phyloP scores from a whole-genome alignment of 2,113 vertebrate genomes.

The Nesoenas mayeri region DNA sequence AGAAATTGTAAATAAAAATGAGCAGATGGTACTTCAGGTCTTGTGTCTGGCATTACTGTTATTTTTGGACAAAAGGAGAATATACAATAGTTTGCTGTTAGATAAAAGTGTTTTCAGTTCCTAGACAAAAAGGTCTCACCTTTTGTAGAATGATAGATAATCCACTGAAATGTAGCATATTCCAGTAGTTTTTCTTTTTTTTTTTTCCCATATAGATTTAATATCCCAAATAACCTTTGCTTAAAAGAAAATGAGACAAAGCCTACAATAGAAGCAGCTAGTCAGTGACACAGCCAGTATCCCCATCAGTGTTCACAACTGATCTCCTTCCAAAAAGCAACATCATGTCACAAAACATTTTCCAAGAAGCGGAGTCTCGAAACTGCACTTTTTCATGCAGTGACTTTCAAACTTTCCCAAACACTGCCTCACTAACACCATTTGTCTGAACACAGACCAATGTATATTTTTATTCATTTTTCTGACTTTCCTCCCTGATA shows the following conservation, averaged over 20 bases:
- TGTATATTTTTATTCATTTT: neutral
- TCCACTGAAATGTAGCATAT: neutral
- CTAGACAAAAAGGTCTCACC: neutral
- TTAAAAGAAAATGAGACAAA: neutral
- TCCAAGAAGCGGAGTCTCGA: neutral
- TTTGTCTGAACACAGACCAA: neutral
- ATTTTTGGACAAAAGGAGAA: neutral
- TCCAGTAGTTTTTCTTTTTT: neutral
- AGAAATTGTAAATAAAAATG: constrained; percentile 2
- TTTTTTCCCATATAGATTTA: neutral
- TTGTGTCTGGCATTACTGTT: neutral
- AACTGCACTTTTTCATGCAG: neutral
- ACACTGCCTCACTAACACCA: neutral
- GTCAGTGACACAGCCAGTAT: neutral
- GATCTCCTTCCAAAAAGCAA: neutral
- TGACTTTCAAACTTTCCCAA: neutral
- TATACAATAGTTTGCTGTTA: neutral
- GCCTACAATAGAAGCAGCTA: neutral
- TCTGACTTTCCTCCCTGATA: neutral
- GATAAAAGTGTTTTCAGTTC: neutral
- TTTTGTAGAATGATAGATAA: neutral
- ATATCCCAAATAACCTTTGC: neutral
- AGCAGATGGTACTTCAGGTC: neutral
- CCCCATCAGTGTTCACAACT: neutral
- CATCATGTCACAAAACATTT: neutral